Conservation (phyloP, 2,113 vertebrate genomes). For the Aviceda subcristata region DNA sequence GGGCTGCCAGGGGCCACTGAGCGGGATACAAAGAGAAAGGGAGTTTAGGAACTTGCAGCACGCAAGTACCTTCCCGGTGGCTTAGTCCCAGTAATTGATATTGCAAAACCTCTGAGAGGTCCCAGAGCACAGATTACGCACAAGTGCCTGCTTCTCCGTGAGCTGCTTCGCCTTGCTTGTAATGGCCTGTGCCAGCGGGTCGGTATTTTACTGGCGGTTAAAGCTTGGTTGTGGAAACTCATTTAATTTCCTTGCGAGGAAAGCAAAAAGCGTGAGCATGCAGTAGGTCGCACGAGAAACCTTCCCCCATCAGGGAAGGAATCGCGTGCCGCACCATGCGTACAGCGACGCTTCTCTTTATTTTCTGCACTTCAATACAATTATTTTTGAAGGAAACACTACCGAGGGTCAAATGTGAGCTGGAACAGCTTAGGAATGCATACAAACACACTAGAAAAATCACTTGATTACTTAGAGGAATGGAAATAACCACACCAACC, state of each 20-base stretch:
- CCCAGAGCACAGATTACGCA: not conserved
- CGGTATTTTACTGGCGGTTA: not conserved
- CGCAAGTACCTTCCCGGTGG: fast-evolving
- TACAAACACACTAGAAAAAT: not conserved
- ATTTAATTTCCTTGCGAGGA: not conserved
- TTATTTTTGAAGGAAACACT: not conserved
- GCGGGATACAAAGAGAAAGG: not conserved
- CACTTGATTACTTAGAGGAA: not conserved
- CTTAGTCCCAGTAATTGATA: not conserved
- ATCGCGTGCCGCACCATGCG: fast-evolving
- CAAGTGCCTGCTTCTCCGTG: not conserved
- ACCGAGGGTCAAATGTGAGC: not conserved
- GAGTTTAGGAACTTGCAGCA: not conserved
- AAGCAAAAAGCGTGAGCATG: not conserved
- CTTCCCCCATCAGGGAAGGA: not conserved
- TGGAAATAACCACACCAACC: not conserved
- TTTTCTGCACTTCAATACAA: not conserved
- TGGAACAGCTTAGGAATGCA: not conserved
- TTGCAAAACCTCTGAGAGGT: not conserved
- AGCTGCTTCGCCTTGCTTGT: not conserved
- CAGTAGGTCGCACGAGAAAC: fast-evolving
- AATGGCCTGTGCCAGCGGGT: not conserved
- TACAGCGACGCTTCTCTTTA: not conserved
- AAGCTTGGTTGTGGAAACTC: not conserved
- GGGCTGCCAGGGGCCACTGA: not conserved